A percentile compares a stretch with the other conserved stretches of the same genome.
Evolutionary conservation across 2,113 vertebrate species (phyloP).

Genomic region (Gorsachius goisagi): DNA sequence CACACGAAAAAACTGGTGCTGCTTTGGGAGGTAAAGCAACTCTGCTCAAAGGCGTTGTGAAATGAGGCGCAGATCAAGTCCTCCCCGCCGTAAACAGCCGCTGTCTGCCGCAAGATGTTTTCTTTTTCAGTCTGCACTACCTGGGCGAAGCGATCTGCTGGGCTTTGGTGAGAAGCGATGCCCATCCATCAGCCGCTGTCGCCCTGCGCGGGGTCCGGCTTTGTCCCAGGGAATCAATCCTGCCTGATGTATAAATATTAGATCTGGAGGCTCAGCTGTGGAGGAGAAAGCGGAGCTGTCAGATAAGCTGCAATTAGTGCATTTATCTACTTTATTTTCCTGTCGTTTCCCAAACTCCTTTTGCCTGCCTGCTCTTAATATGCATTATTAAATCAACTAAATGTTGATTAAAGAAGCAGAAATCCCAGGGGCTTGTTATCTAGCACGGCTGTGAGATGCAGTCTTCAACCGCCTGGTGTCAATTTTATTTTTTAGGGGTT

Average conservation of each 20-base stretch:
- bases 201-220: not conserved
- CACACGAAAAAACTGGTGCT: not conserved
- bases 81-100: not conserved
- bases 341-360: not conserved
- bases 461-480: not conserved
- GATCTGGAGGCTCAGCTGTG: not conserved
- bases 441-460: not conserved
- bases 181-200: not conserved
- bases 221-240: constrained; percentile 11
- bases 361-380: constrained; percentile 6
- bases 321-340: constrained; percentile 48
- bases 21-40: not conserved
- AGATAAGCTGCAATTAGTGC: constrained; percentile 42
- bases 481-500: not conserved
- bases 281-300: not conserved
- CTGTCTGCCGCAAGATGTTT: not conserved
- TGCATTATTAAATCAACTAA: not conserved
- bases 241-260: not conserved
- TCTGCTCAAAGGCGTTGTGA: not conserved
- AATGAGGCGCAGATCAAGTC: not conserved
- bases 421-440: not conserved
- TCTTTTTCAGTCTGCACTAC: not conserved
- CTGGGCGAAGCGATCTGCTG: not conserved
- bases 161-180: not conserved
- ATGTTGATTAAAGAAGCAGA: constrained; percentile 25